These are phyloP conservation scores for Sisyra terminalis DNA, from an alignment of 2,888 invertebrate species.

Conservation along the genomic window DNA sequence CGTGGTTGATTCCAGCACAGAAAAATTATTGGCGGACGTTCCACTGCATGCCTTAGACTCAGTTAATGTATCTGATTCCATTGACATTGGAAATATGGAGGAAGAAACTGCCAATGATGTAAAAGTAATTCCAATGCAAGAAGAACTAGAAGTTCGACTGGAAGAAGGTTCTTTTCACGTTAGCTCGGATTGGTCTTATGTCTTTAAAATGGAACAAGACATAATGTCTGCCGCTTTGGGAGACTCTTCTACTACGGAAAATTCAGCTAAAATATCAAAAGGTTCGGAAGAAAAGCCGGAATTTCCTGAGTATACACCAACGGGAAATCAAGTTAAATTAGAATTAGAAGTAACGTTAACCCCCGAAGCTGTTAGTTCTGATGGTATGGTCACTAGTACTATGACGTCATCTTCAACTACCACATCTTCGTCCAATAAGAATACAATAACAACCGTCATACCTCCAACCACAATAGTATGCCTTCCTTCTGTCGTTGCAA, in stretches of 20 bases:
- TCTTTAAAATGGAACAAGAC: constrained; percentile 28
- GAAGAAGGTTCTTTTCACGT: constrained; percentile 32
- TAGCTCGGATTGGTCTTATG: constrained; percentile 28
- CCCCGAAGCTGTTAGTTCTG: constrained; percentile 37
- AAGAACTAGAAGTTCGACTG: constrained; percentile 38
- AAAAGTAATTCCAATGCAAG: constrained; percentile 34
- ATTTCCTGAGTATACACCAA: constrained; percentile 18
- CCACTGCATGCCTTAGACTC: constrained; percentile 24
- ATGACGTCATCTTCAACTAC: constrained; percentile 15
- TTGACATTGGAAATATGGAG: constrained; percentile 18
- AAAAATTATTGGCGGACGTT: constrained; percentile 26
- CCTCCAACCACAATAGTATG: constrained; percentile 36
- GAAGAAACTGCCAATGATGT: constrained; percentile 21
- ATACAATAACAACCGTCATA: constrained; percentile 27
- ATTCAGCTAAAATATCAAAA: constrained; percentile 8
- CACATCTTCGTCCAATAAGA: constrained; percentile 21
- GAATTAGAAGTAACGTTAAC: constrained; percentile 42
- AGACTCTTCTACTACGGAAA: constrained; percentile 14
- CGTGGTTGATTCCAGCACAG: constrained; percentile 31
- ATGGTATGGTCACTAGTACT: constrained; percentile 27
- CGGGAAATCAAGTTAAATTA: constrained; percentile 30
- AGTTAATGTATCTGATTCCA: constrained; percentile 18
- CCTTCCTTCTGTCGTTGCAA: constrained; percentile 25
- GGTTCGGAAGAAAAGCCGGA: constrained; percentile 15
- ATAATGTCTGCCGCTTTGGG: constrained; percentile 35